phyloP scores from a whole-genome alignment of 2,113 vertebrate species.

The Candoia aspera region DNA sequence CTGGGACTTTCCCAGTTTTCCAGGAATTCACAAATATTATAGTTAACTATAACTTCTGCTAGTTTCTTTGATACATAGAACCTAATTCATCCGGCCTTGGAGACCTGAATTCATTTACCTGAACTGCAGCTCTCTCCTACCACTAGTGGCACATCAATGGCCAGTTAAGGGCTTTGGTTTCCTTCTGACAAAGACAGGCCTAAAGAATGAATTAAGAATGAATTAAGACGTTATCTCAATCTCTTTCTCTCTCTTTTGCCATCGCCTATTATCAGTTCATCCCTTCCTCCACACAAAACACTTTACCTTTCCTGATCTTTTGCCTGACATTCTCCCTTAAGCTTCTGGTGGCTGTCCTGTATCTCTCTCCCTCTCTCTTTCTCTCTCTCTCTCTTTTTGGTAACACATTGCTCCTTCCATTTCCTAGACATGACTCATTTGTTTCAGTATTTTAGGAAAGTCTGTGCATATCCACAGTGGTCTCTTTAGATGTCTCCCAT shows the following conservation, averaged over 20 bases:
- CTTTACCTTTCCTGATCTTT: background rate
- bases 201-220: background rate
- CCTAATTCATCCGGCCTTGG: background rate
- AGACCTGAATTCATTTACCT: background rate
- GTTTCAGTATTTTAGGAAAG: too few species aligned
- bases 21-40: background rate
- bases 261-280: background rate
- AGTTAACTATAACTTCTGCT: background rate
- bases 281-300: background rate
- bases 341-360: background rate
- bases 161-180: background rate
- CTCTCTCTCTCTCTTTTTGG: too few species aligned
- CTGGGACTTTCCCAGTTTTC: background rate
- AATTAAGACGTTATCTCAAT: too few species aligned
- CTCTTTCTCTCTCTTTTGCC: background rate
- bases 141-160: background rate
- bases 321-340: background rate
- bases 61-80: background rate
- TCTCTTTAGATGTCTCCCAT: too few species aligned
- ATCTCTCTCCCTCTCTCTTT: too few species aligned
- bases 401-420: background rate
- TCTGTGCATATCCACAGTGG: too few species aligned
- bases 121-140: background rate
- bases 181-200: background rate
- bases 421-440: too few species aligned